Conservation (phyloP, 2,797 vertebrate species). For the Poecilia velifera region DNA sequence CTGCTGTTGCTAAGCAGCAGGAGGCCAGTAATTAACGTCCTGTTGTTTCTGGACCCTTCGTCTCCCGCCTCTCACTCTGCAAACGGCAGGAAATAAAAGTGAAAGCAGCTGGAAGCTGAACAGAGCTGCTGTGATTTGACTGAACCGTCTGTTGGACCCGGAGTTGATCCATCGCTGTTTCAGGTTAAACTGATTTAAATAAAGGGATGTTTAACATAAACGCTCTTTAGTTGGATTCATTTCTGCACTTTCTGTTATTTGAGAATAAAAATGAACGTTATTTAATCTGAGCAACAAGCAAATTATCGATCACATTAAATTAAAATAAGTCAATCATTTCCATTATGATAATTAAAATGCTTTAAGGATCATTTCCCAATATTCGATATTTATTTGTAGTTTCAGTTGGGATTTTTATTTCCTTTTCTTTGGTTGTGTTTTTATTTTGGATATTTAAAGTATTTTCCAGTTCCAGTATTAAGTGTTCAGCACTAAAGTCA, state of each 20-base stretch:
- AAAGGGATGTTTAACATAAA: neutral
- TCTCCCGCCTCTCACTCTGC: neutral
- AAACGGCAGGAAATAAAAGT: neutral
- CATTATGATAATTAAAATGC: no score
- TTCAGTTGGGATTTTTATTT: no score
- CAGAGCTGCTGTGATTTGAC: neutral
- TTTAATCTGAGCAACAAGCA: neutral
- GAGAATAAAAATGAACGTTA: neutral
- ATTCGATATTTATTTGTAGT: no score
- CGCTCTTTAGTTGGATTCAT: neutral
- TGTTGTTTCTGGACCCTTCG: neutral
- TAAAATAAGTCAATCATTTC: no score
- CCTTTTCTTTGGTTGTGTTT: no score
- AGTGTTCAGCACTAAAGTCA: no score
- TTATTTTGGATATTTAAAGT: no score
- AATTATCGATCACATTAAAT: no score
- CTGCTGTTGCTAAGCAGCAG: constrained; percentile 7
- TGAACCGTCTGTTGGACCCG: neutral
- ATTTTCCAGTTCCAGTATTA: no score
- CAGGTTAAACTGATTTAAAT: neutral
- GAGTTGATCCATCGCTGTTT: neutral
- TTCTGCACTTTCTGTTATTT: neutral
- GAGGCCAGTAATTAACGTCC: neutral
- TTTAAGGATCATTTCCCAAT: no score
- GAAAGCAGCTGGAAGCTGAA: no score